Conservation (phyloP, 2,113 vertebrate genomes). For the Trichechus manatus region DNA sequence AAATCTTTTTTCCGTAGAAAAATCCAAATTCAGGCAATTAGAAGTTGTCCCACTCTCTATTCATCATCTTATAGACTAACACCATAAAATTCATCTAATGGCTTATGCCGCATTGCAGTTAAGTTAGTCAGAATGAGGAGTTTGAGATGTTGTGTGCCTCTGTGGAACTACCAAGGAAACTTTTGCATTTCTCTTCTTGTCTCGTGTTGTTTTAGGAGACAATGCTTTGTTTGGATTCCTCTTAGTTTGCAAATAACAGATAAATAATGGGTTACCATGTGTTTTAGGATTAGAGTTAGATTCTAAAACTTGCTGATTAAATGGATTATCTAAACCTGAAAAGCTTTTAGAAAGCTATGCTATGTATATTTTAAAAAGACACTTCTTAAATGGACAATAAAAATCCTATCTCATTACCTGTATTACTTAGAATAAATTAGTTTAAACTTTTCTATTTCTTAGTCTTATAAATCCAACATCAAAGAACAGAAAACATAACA, state of each 20-base stretch:
- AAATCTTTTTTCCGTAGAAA: neutral
- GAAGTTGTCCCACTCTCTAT: neutral
- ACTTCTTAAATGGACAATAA: constrained; percentile 42
- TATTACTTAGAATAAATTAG: constrained; percentile 45
- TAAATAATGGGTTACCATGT: neutral
- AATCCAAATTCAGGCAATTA: neutral
- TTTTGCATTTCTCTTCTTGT: neutral
- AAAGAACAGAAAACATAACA: constrained; percentile 26
- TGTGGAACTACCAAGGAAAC: neutral
- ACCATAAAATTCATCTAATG: neutral
- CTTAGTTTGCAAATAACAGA: constrained; percentile 47
- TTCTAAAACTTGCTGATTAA: constrained; percentile 46
- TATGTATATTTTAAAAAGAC: constrained; percentile 31
- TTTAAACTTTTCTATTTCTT: constrained; percentile 56
- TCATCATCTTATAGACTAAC: neutral
- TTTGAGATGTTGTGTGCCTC: neutral
- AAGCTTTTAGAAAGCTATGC: constrained; percentile 38
- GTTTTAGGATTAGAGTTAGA: constrained; percentile 49
- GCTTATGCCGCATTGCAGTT: neutral
- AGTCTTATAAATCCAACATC: constrained; percentile 45
- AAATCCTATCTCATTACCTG: neutral
- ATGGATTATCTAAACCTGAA: constrained; percentile 48
- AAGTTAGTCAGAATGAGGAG: neutral
- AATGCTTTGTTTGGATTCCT: constrained; percentile 49
- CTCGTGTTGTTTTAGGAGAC: neutral